Conservation (phyloP, 2,797 vertebrate genomes). For the Fistularia commersonii region DNA sequence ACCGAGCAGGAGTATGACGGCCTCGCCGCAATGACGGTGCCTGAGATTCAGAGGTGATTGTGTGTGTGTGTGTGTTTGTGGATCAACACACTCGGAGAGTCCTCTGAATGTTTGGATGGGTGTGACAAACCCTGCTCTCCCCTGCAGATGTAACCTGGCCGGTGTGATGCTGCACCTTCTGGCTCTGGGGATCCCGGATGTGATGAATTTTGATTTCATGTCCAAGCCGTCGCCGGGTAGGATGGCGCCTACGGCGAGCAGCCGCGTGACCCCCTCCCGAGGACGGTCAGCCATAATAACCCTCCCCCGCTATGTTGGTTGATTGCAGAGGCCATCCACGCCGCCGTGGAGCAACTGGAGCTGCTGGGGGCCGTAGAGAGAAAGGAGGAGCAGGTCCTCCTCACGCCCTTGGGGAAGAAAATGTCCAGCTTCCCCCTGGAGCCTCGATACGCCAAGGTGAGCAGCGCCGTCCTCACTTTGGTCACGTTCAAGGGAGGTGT, state of each 20-base stretch:
- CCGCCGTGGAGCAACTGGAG: constrained; percentile 86
- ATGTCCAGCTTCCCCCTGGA: constrained; percentile 96
- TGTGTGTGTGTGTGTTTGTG: neutral
- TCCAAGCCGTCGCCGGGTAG: constrained; percentile 94
- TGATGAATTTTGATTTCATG: constrained; percentile 97
- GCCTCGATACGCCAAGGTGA: constrained; percentile 93
- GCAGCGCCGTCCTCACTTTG: neutral
- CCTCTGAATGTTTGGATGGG: constrained; percentile 2
- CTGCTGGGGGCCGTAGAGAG: constrained; percentile 87
- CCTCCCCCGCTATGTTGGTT: too few relatives aligned
- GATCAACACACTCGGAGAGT: neutral
- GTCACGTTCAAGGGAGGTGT: too few relatives aligned
- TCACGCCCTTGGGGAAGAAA: constrained; percentile 89
- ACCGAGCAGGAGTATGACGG: constrained; percentile 92
- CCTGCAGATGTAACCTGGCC: constrained; percentile 88
- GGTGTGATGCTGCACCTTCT: constrained; percentile 92
- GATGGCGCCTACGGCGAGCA: neutral
- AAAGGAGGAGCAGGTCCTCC: constrained; percentile 80
- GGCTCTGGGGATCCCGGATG: constrained; percentile 87
- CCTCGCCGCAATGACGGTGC: constrained; percentile 86
- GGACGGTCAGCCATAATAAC: neutral
- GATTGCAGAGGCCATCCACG: constrained; percentile 87
- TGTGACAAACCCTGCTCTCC: constrained; percentile 15
- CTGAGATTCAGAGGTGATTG: constrained; percentile 93
- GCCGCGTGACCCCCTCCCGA: neutral